Base-by-base conservation (phyloP, 37 sponge, comb jelly and placozoan genomes). In the Theonella swinhoei region DNA sequence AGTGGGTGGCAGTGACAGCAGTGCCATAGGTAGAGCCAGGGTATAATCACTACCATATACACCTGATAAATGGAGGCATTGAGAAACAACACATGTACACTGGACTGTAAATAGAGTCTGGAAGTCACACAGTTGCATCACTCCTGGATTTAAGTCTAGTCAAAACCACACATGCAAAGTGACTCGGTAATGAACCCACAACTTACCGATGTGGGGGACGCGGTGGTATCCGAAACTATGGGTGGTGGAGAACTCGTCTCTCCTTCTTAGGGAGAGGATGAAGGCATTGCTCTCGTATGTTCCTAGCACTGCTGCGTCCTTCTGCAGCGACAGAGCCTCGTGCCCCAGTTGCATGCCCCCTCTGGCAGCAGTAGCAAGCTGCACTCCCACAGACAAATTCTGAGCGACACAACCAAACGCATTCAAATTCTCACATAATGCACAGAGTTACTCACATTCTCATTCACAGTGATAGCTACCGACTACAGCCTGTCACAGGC, bases 191-290 rank as follows among this genome's bases (percentile, higher is more conserved):
- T 20, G 19, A 20, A 65, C 66, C 5, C 7, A 11, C 7, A 8
- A 79, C 82, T 38, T 35, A 86, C 94, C 94, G 34, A 93, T 72
- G 64, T 89, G 90, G 26, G 94, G 94, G 35, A 89, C 66, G 33
- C 75, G 36, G 71, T 89, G 94, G 42, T 76, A 85, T 19, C 90
- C 87, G 47, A 67, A 89, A 31, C 64, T 68, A 43, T 93, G 94
- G 25, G 86, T 31, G 11, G 54, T 72, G 29, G 75, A 39, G 40
- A 93, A 77, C 25, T 85, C 90, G 19, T 78, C 64, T 17, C 72
- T 28, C 17, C 76, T 64, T 42, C 82, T 65, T 26, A 92, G 72
- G 11, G 93, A 92, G 63, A 92, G 86, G n/a, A 85, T 64, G 80
- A 92, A 92, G 0, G 89, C 78, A 38, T 39, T 17, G 30, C 26